Conservation (phyloP, 2,113 vertebrate genomes). For the Microcebus lehilahytsara region DNA sequence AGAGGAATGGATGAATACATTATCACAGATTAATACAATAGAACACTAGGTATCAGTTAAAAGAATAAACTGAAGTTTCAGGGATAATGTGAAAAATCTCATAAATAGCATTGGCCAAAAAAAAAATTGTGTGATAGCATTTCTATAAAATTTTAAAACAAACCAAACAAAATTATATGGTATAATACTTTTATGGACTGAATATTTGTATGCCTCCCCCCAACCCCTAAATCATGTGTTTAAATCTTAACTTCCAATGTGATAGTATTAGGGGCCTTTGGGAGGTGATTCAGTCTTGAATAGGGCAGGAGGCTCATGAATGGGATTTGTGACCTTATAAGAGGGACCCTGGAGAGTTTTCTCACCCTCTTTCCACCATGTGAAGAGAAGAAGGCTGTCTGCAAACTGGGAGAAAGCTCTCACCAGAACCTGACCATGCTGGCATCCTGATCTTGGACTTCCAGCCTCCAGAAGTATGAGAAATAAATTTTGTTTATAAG, state of each 20-base stretch:
- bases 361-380: rapidly evolving
- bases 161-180: neutral
- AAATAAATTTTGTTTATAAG: neutral
- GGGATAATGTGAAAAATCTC: neutral
- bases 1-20: slow-evolving; percentile 42
- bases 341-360: neutral
- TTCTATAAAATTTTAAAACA: neutral
- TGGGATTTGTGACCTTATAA: neutral
- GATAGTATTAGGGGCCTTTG: neutral
- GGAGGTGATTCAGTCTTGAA: no score
- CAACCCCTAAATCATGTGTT: neutral
- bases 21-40: neutral
- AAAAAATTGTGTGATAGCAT: neutral
- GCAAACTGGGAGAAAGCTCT: neutral
- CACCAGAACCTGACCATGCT: neutral
- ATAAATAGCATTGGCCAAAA: neutral
- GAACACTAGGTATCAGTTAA: neutral
- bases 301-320: neutral
- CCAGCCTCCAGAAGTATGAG: neutral
- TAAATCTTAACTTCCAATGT: neutral
- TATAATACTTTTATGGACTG: neutral
- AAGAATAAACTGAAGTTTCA: neutral
- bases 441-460: neutral
- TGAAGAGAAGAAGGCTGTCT: neutral
- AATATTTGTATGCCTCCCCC: neutral